Evolutionary conservation across 2,797 vertebrate genomes (phyloP).

Genomic region (Lepilemur septentrionalis): DNA sequence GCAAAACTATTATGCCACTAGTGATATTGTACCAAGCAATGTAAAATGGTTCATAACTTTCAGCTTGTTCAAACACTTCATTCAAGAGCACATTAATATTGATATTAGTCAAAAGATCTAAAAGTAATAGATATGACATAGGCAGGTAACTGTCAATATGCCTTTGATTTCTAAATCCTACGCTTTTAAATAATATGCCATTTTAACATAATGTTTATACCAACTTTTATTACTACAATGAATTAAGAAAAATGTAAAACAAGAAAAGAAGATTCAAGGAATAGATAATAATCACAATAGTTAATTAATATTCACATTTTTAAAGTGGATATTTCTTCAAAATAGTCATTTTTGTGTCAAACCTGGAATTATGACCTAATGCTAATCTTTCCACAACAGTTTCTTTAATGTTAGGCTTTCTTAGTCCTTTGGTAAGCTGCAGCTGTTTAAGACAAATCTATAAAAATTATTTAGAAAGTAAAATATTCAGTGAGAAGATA

Average conservation of each 20-base stretch:
- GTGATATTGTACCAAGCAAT: background rate
- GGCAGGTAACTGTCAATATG: background rate
- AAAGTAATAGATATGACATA: background rate
- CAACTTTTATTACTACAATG: background rate
- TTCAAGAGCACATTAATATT: background rate
- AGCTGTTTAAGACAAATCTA: background rate
- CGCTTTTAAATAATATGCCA: background rate
- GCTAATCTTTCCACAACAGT: background rate
- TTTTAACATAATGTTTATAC: background rate
- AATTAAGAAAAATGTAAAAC: background rate
- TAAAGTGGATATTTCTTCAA: background rate
- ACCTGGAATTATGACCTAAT: background rate
- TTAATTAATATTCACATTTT: background rate
- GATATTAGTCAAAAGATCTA: background rate
- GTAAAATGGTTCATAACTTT: background rate
- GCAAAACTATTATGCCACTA: background rate
- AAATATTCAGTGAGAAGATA: background rate
- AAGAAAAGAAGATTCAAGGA: background rate
- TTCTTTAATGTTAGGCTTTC: background rate
- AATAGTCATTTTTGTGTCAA: background rate
- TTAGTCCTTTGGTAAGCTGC: background rate
- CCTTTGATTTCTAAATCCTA: background rate
- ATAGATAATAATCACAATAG: background rate
- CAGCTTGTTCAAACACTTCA: background rate
- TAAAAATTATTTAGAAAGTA: slow-evolving; percentile 1